Conservation (phyloP, 1,140 invertebrate species). For the Drosophila hydei region DNA sequence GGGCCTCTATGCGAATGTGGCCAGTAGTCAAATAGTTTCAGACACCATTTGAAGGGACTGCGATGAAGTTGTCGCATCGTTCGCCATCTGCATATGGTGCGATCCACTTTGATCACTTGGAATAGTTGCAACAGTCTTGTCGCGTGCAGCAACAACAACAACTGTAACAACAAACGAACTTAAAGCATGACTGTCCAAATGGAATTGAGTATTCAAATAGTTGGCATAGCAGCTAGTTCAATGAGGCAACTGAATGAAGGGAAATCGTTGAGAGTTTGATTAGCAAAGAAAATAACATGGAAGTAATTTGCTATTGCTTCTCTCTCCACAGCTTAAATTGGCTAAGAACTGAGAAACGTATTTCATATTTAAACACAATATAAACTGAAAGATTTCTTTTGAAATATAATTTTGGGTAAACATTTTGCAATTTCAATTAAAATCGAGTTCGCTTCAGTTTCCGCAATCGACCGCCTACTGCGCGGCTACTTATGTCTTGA, state of each 20-base stretch:
- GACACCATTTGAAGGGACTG: slow-evolving; percentile 48
- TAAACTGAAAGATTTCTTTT: too few relatives aligned
- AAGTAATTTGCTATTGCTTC: too few relatives aligned
- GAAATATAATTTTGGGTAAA: too few relatives aligned
- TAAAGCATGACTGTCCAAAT: neutral
- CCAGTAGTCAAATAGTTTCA: slow-evolving; percentile 62
- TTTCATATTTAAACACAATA: too few relatives aligned
- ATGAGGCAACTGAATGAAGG: neutral
- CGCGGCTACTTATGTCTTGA: slow-evolving; percentile 13
- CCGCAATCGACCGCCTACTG: neutral
- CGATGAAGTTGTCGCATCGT: slow-evolving; percentile 12
- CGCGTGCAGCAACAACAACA: slow-evolving; percentile 6
- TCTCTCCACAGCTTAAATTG: too few relatives aligned
- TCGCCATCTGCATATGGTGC: slow-evolving; percentile 70
- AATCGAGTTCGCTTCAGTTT: neutral
- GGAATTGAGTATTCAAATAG: neutral
- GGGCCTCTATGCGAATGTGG: slow-evolving; percentile 4
- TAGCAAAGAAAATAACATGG: too few relatives aligned
- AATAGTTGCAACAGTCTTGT: slow-evolving; percentile 57
- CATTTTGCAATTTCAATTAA: neutral
- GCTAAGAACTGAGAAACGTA: too few relatives aligned
- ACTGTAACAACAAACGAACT: slow-evolving; percentile 7
- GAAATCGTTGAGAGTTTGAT: too few relatives aligned
- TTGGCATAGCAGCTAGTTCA: neutral
- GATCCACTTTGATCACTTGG: slow-evolving; percentile 59